Base-by-base conservation (phyloP, 2,113 vertebrate species). In the Centropristis striata region DNA sequence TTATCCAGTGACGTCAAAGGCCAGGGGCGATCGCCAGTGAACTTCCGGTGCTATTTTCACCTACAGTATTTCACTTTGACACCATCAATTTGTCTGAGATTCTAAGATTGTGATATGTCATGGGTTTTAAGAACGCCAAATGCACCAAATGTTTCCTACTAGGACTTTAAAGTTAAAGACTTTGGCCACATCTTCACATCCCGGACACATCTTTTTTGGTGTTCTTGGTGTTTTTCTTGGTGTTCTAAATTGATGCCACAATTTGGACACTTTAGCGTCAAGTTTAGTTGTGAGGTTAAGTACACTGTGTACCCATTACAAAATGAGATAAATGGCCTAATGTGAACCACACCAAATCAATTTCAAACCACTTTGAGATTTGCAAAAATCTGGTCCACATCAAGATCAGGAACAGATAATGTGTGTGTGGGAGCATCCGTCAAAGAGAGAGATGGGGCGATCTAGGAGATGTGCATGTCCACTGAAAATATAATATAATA, bases 1-100 rank as follows among this genome's bases (percentile, higher is more conserved):
- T 78, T 84, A 80, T 76, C 58, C 42, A 21, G 72, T 92, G 91
- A 93, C 78, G 83, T 93, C 86, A 90, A 91, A 86, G 42, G 32
- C 88, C 80, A 53, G 61, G 53, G 79, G 85, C 83, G 47, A 79
- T 46, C 80, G 64, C 81, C 46, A 72, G 39, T 79, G 57, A 73
- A 86, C 77, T 67, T 87, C 70, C 18, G 36, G 50, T 83, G 86
- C 84, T 89, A 76, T 80, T 91, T 87, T 71, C 75, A 86, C 73
- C 66, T 81, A 9, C 47, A 63, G 37, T 57, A 37, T 54, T 71
- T 60, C 3, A 75, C 50, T 84, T 80, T 71, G 54, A 72, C 70
- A 85, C 60, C 44, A 58, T 68, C 44, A 44, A 28, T 28, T 36
- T 53, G 14, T 64, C 4, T 57, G 20, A 57, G 64, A 21, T 64